Evolutionary conservation across 2,888 invertebrate species (phyloP), one percentile per base, ranked within the genome.

Genomic region (Luffia ferchaultella): DNA sequence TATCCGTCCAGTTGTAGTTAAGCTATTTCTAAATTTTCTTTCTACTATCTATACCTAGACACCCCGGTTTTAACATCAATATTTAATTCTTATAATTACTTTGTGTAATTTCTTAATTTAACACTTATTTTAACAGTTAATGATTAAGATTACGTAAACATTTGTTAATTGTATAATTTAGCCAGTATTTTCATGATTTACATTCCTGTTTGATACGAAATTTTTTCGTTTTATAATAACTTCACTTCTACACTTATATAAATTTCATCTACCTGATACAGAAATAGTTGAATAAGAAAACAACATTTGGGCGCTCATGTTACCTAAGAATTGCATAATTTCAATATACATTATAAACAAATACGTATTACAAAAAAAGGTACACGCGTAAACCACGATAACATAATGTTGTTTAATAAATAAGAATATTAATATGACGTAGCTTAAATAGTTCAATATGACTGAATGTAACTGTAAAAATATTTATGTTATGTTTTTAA

Each of bases 1-100:
- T 83, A 83, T 83, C 83, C 83, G 82, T 83, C 83, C 83, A 82
- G 68, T 69, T 67, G 69, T 82, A 80, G 76, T 72, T 53, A 78
- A 72, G 72, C 70, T 72, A 62, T 54, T 52, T 61, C 61, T 18
- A 44, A 62, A 52, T 56, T 49, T 50, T 55, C 52, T 61, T 59
- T 46, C 61, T 53, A 57, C 50, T 55, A 56, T 56, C 57, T 58
- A 50, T 40, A 40, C 9, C 7, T 40, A 40, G 9, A 7, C 12
- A 40, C 40, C 7, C 12, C 12, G 7, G 9, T 40, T 12, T 40
- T 40, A 7, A 12, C 40, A 12, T 40, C 40, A 9, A 12, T 40
- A n/a, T n/a, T n/a, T n/a, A n/a, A 40, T 12, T 40, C 12, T 40
- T 9, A 12, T 9, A 40, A 7, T 12, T 12, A 40, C 40, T 40